phyloP scores from a whole-genome alignment of 2,113 vertebrate species.

The Prochilodus magdalenae region DNA sequence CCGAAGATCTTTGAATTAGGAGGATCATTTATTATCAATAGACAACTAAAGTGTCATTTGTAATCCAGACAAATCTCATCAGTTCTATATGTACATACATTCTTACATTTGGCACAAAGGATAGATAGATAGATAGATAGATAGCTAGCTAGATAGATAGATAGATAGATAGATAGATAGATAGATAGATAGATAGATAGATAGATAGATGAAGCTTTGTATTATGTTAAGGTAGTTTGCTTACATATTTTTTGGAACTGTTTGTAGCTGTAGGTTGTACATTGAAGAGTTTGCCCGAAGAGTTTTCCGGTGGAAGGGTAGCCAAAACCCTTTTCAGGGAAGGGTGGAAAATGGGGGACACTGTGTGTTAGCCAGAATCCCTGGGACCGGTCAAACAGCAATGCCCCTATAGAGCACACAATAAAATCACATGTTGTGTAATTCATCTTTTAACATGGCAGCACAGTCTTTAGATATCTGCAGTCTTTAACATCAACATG shows the following conservation, averaged over 20 bases:
- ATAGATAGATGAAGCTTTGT: too few species aligned
- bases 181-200: not conserved
- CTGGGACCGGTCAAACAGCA: conserved; percentile 85
- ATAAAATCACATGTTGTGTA: not conserved
- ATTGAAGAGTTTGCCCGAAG: conserved; percentile 84
- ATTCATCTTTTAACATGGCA: not conserved
- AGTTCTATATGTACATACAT: too few species aligned
- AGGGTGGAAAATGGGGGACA: conserved; percentile 87
- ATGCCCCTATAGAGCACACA: conserved; percentile 75
- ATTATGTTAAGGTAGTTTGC: conserved; percentile 28
- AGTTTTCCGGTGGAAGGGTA: conserved; percentile 84
- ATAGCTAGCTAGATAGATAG: not conserved
- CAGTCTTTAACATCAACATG: not conserved
- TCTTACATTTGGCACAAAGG: too few species aligned
- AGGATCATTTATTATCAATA: too few species aligned
- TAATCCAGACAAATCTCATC: too few species aligned
- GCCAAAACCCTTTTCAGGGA: conserved; percentile 81
- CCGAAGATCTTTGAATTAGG: too few species aligned
- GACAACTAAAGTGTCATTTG: too few species aligned
- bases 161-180: not conserved
- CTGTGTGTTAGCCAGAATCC: conserved; percentile 93
- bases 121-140: not conserved
- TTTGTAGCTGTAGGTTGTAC: conserved; percentile 83
- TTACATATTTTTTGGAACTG: conserved; percentile 85
- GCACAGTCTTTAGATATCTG: not conserved